A percentile compares a stretch with the other conserved stretches of the same genome.
These are phyloP conservation scores for Patella pellucida DNA, from an alignment of 2,888 invertebrate species.

Conservation along the genomic window DNA sequence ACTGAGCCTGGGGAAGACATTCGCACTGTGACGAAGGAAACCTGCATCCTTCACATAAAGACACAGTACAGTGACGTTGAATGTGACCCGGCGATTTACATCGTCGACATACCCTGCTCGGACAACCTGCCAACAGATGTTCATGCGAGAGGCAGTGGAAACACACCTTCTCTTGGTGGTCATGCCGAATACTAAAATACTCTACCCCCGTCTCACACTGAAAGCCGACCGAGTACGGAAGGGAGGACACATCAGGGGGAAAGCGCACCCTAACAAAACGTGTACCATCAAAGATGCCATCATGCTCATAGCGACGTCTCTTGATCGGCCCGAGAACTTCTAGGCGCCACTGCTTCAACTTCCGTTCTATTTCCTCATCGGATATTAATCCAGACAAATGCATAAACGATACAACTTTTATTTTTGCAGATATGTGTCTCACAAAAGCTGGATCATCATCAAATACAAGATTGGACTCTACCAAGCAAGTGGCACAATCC, in stretches of 20 bases:
- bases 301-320: constrained; percentile 4
- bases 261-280: not conserved
- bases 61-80: not conserved
- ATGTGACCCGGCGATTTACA: not conserved
- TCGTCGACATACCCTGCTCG: not conserved
- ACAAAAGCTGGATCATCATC: constrained; percentile 1
- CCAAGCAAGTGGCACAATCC: not conserved
- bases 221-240: not conserved
- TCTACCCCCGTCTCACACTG: not conserved
- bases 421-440: not conserved
- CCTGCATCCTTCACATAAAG: not conserved
- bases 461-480: not conserved
- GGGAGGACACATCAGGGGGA: not conserved
- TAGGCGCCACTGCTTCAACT: not conserved
- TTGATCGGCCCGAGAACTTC: not conserved
- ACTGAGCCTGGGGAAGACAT: not conserved
- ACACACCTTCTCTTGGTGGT: constrained; percentile 5
- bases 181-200: not conserved
- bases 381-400: not conserved
- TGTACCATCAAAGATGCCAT: not conserved
- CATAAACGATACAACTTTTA: not conserved
- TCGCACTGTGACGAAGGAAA: not conserved
- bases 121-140: not conserved
- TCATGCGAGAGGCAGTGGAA: not conserved
- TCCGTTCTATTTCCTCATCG: not conserved